Evolutionary conservation across 2,888 invertebrate genomes (phyloP), one percentile per base, ranked within the genome.

Genomic region (Entomobrya proxima): DNA sequence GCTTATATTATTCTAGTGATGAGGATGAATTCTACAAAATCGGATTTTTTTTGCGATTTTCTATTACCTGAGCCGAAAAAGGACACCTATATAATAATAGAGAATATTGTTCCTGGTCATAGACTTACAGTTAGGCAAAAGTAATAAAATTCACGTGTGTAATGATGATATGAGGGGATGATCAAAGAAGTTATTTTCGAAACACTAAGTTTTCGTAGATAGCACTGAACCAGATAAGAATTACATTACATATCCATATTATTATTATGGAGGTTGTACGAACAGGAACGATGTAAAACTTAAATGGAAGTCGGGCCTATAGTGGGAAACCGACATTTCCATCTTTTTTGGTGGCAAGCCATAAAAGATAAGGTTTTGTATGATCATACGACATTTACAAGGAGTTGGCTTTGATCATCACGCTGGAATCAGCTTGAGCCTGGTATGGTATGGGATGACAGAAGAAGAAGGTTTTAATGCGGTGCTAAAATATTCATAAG

Each of bases 401-500:
- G n/a, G n/a, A n/a, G n/a, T n/a, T n/a, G n/a, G n/a, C n/a, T n/a
- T n/a, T n/a, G 18, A 52, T 40, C 40, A 40, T 52, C 50, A 52
- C 6, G n/a, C 50, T 52, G 18, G 50, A 52, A 21, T 52, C 50
- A 1, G 50, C 1, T 21, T 52, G 50, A 52, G 50, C 50, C 50
- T 52, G 50, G 50, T 21, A 52, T n/a, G 3, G 18, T 18, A 52
- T 52, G 50, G 50, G 18, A 52, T n/a, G 3, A 7, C n/a, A 52
- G 40, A 40, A 40, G 50, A 21, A 52, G n/a, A n/a, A 21, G 50
- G 50, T 18, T 52, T 52, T 52, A 52, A 52, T 52, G 50, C 21
- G 21, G 50, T 52, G 50, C 50, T 52, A 52, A 52, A 52, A 52
- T 52, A 52, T 52, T 52, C 21, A 52, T 52, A 52, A 52, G 50